Evolutionary conservation across 2,797 vertebrate genomes (phyloP).

Genomic region (Synanceia verrucosa): DNA sequence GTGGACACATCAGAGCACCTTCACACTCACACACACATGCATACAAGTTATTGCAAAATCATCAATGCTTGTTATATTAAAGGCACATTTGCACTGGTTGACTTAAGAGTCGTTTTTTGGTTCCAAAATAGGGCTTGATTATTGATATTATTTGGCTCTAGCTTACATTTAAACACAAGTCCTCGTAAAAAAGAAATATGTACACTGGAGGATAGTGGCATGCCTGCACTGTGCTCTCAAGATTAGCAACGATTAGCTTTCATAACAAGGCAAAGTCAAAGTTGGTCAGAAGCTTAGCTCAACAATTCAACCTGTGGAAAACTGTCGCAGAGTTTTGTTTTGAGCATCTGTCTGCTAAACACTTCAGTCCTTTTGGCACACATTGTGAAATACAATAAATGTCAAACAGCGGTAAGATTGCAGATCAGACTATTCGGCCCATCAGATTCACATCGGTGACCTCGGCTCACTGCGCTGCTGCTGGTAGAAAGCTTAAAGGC

Average conservation of each 20-base stretch:
- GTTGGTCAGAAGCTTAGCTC: slow-evolving; percentile 24
- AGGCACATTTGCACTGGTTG: slow-evolving; percentile 35
- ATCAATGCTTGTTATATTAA: slow-evolving; percentile 6
- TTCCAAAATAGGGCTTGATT: slow-evolving; percentile 29
- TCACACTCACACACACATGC: background rate
- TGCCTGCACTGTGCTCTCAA: slow-evolving; percentile 20
- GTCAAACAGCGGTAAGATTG: slow-evolving; percentile 50
- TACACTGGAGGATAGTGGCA: slow-evolving; percentile 42
- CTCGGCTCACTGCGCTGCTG: slow-evolving; percentile 27
- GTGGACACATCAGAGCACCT: slow-evolving; percentile 15
- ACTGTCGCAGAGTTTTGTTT: slow-evolving; percentile 43
- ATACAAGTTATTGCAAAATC: slow-evolving; percentile 26
- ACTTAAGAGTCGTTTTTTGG: slow-evolving; percentile 10
- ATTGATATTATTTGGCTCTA: slow-evolving; percentile 39
- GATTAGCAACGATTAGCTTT: slow-evolving; percentile 31
- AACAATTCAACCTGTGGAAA: slow-evolving; percentile 12
- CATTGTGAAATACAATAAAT: slow-evolving; percentile 56
- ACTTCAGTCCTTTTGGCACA: slow-evolving; percentile 54
- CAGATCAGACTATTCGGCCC: slow-evolving; percentile 32
- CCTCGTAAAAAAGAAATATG: slow-evolving; percentile 43
- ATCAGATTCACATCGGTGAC: slow-evolving; percentile 50
- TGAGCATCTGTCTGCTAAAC: slow-evolving; percentile 45
- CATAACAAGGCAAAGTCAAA: slow-evolving; percentile 37
- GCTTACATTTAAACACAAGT: slow-evolving; percentile 43
- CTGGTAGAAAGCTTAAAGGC: slow-evolving; percentile 53